These are phyloP conservation scores for Nannoperca australis DNA, from an alignment of 2,797 vertebrate species.

Conservation along the genomic window DNA sequence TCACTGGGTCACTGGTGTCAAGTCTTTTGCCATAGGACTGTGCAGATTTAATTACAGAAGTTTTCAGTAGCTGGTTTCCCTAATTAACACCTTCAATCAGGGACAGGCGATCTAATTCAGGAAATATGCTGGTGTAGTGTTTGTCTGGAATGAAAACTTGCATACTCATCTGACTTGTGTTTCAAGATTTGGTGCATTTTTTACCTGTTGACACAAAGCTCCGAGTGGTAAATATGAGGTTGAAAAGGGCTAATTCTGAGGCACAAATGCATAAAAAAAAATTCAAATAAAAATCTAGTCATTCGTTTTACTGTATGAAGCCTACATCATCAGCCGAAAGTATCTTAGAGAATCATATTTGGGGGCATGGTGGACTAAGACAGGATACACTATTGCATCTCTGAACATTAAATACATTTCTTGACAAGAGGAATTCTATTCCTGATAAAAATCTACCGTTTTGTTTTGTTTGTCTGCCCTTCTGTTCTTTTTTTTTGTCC, in stretches of 20 bases:
- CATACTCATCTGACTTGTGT: background rate
- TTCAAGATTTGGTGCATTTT: background rate
- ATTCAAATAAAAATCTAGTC: slow-evolving; percentile 8
- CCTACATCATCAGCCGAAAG: background rate
- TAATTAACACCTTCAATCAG: slow-evolving; percentile 51
- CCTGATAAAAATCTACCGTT: background rate
- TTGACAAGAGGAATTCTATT: background rate
- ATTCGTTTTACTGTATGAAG: background rate
- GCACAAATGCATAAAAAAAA: background rate
- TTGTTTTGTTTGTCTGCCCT: background rate
- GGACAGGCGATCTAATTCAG: slow-evolving; percentile 30
- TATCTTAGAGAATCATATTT: background rate
- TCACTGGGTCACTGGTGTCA: slow-evolving; percentile 25
- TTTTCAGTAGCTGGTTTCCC: slow-evolving; percentile 34
- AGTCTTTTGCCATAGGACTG: background rate
- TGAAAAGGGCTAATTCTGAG: background rate
- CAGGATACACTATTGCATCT: slow-evolving; percentile 12
- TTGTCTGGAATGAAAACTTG: slow-evolving; percentile 31
- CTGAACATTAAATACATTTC: slow-evolving; percentile 27
- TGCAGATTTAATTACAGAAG: slow-evolving; percentile 43
- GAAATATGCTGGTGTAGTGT: slow-evolving; percentile 37
- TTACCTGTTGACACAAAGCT: background rate
- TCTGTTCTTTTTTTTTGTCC: background rate
- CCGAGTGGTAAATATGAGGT: background rate
- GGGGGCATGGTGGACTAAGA: background rate